A percentile compares a stretch with the other conserved stretches of the same genome.
Conservation (phyloP, 2,113 vertebrate species). For the Catharus fuscescens region DNA sequence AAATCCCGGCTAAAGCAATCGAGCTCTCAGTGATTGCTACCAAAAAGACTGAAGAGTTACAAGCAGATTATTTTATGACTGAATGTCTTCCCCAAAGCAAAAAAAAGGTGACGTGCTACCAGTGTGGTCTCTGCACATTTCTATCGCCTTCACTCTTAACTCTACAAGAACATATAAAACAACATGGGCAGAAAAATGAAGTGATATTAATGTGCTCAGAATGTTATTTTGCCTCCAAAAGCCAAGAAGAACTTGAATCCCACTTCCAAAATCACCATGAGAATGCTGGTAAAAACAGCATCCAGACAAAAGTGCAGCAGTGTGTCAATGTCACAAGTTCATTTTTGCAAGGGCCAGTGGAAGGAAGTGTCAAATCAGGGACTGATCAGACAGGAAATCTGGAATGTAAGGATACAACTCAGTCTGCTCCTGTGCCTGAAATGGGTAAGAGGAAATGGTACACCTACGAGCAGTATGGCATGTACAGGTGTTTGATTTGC, state of each 20-base stretch:
- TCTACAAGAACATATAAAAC: conserved; percentile 89
- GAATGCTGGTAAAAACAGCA: conserved; percentile 9
- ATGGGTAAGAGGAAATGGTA: conserved; percentile 88
- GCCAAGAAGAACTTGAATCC: conserved; percentile 88
- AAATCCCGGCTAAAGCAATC: conserved; percentile 74
- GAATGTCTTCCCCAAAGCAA: conserved; percentile 54
- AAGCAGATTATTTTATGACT: conserved; percentile 45
- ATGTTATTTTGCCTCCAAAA: conserved; percentile 86
- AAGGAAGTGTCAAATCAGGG: conserved; percentile 33
- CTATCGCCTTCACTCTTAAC: conserved; percentile 83
- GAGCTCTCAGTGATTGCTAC: conserved; percentile 62
- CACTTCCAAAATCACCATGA: conserved; percentile 86
- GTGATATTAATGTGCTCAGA: conserved; percentile 93
- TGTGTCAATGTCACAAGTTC: neutral
- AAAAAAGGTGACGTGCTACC: conserved; percentile 87
- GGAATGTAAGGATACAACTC: conserved; percentile 43
- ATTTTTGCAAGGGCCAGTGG: conserved; percentile 11
- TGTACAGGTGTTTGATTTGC: conserved; percentile 96
- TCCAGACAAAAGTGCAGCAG: conserved; percentile 35
- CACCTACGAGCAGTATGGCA: conserved; percentile 89
- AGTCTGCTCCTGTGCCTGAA: neutral
- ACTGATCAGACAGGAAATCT: conserved; percentile 2
- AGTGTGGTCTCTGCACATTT: conserved; percentile 92
- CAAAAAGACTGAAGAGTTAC: conserved; percentile 56
- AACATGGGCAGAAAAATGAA: conserved; percentile 90